Evolutionary conservation across 2,797 vertebrate species (phyloP), one percentile per base, ranked within the genome.

Genomic region (Sorex maritimensis): DNA sequence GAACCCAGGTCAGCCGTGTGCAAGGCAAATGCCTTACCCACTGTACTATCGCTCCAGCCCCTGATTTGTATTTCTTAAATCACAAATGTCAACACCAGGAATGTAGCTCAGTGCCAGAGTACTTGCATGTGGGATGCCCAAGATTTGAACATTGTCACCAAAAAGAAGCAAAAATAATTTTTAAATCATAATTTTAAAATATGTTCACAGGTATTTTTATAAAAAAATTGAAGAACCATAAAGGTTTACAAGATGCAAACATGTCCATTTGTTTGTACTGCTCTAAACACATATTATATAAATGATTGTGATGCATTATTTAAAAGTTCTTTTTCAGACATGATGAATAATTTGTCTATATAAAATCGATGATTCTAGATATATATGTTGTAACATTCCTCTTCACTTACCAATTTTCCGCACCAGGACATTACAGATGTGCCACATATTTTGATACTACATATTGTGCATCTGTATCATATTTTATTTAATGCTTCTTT

Each of bases 31-130:
- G 41, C 41, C 41, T 7, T 44, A 44, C 41, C 7, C 41, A 7
- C 41, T 44, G 41, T 44, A 44, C 41, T 44, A 44, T 44, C 41
- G 41, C 41, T 44, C 41, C 7, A 7, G 41, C 41, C 41, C 41
- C 41, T 94, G 61, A 88, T 80, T 87, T 71, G n/a, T 80, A 46
- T 55, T 67, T 92, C 79, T 63, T 1, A 69, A 86, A 88, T 82
- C 78, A 30, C 78, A 30, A 55, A 55, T 55, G 15, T 55, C 11
- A 55, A 17, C 11, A 55, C 52, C 15, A 55, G 52, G 52, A 55
- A 6, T 55, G 52, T 55, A 55, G 52, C 52, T 55, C 52, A 6
- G 52, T 55, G 11, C 15, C 15, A 55, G 52, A 55, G 15, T 55
- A 55, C 52, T 17, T 55, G 52, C 52, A 55, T 55, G 15, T 55